Evolutionary conservation across 2,113 vertebrate species (phyloP).

Genomic region (Accipiter cooperii): DNA sequence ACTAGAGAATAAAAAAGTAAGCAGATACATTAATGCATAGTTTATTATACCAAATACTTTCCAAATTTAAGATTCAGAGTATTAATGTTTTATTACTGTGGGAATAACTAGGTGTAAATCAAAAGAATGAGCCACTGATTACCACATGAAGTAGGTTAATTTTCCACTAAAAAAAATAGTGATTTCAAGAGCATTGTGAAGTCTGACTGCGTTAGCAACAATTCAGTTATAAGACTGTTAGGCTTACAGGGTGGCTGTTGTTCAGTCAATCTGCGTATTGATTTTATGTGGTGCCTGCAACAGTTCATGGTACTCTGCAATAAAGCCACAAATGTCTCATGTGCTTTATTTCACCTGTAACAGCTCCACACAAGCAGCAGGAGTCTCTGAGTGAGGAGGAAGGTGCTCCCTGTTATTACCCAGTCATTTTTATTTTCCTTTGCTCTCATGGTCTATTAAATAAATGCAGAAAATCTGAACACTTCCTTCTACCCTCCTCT

Average conservation of each 20-base stretch:
- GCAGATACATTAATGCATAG: not conserved
- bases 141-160: not conserved
- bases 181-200: not conserved
- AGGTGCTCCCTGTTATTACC: not conserved
- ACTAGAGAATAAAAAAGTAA: not conserved
- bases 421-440: not conserved
- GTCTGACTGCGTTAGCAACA: not conserved
- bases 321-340: not conserved
- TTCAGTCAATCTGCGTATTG: not conserved
- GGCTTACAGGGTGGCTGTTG: not conserved
- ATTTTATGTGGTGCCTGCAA: not conserved
- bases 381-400: not conserved
- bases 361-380: not conserved
- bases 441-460: not conserved
- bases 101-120: not conserved
- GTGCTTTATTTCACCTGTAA: not conserved
- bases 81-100: conserved; percentile 9
- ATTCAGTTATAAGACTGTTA: not conserved
- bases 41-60: not conserved
- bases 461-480: not conserved
- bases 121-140: not conserved
- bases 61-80: not conserved
- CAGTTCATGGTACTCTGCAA: not conserved
- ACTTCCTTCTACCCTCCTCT: not conserved
- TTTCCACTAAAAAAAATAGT: not conserved